Evolutionary conservation across 2,113 vertebrate genomes (phyloP).

Genomic region (Anguilla rostrata): DNA sequence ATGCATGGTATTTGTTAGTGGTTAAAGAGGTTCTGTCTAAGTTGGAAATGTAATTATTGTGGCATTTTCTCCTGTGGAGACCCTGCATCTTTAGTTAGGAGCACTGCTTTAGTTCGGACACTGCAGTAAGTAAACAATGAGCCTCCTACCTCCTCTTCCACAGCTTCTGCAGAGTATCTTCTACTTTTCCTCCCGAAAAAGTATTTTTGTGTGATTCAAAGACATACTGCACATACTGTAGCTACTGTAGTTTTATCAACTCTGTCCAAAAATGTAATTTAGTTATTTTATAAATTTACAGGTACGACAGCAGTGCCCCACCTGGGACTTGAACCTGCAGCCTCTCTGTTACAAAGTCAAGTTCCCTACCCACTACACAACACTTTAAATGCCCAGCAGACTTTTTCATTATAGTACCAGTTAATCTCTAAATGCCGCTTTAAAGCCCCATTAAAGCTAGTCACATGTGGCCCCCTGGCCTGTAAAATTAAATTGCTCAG

Average conservation of each 20-base stretch:
- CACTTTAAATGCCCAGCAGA: too few species aligned
- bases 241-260: not conserved
- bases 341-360: too few species aligned
- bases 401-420: too few species aligned
- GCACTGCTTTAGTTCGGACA: not conserved
- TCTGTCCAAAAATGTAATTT: not conserved
- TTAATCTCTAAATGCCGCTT: too few species aligned
- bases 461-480: too few species aligned
- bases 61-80: not conserved
- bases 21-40: not conserved
- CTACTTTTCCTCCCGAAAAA: too few species aligned
- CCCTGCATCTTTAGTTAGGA: conserved; percentile 1
- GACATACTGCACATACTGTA: not conserved
- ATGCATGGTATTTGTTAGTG: conserved; percentile 7
- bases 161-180: not conserved
- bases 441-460: too few species aligned
- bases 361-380: too few species aligned
- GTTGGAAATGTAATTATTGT: conserved; percentile 18
- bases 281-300: too few species aligned
- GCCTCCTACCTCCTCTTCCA: not conserved
- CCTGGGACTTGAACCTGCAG: too few species aligned
- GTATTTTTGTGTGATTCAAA: too few species aligned
- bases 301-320: too few species aligned
- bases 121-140: not conserved
- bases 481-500: not conserved